A percentile compares a stretch with the other conserved stretches of the same genome.
phyloP scores from a whole-genome alignment of 2,797 vertebrate genomes.

The Synaphobranchus kaupii region DNA sequence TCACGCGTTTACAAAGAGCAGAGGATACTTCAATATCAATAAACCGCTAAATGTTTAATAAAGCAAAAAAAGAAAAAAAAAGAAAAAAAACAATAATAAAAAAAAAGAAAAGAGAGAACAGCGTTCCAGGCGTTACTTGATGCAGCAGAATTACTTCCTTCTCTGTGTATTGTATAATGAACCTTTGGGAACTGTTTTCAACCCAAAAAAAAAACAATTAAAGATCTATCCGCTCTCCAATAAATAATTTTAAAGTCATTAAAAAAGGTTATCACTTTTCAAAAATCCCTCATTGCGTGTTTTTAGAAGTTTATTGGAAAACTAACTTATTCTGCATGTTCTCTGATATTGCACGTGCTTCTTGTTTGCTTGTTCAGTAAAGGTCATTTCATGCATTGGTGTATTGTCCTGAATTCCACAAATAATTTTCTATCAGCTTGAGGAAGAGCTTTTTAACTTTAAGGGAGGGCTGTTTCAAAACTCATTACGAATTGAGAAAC shows the following conservation, averaged over 20 bases:
- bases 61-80: background rate
- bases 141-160: background rate
- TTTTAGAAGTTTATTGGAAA: background rate
- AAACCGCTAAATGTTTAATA: background rate
- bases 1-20: slow-evolving; percentile 21
- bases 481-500: background rate
- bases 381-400: no score
- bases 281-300: background rate
- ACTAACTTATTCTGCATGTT: background rate
- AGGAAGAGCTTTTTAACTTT: background rate
- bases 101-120: background rate
- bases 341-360: background rate
- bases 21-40: slow-evolving; percentile 26
- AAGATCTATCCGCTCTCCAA: background rate
- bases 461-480: background rate
- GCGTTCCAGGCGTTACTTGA: slow-evolving; percentile 28
- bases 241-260: background rate
- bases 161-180: background rate
- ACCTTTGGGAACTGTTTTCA: background rate
- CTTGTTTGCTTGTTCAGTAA: background rate
- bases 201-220: background rate
- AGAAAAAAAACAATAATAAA: background rate
- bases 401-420: background rate
- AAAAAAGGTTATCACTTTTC: background rate
- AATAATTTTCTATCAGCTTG: background rate